Evolutionary conservation across 2,888 invertebrate species (phyloP), one percentile per base, ranked within the genome.

Genomic region (Papilio gigon): DNA sequence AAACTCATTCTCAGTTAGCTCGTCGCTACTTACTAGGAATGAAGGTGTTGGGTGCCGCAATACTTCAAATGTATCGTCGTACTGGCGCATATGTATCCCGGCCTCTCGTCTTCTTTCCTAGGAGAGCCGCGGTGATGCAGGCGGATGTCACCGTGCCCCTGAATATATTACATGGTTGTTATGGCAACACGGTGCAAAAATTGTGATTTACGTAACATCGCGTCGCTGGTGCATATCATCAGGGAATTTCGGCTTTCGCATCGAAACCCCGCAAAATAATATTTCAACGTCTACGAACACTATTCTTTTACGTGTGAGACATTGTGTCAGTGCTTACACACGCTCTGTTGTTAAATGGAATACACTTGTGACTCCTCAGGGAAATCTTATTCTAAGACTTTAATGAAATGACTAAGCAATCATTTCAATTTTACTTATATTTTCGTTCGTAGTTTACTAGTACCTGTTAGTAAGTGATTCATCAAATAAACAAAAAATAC

Each of bases 161-260:
- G 89, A 90, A 90, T 90, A 89, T 88, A 89, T 90, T 90, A 89
- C n/a, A n/a, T 90, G 87, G 89, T 89, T 89, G 88, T 89, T 88
- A 90, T 89, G 85, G 87, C 83, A 86, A 86, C 86, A 85, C 86
- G 85, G 82, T 83, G 81, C 85, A 83, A 84, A 85, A 86, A 89
- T 89, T 89, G 89, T 88, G 83, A 89, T 88, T 87, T 89, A 88
- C 85, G 83, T 83, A 79, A 76, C 80, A 81, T 82, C 81, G 14
- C 83, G 77, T 61, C 40, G 30, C 67, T 72, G 70, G 71, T 74
- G 74, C 74, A 75, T 74, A 76, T 74, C 78, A 75, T 78, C 84
- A 84, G 89, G 89, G 89, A 88, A 84, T 87, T 84, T 84, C 79
- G 81, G 82, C 17, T 64, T 78, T 85, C 77, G 74, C 76, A 44